These are phyloP conservation scores for Grus americana DNA, from an alignment of 2,113 vertebrate species.

Conservation along the genomic window DNA sequence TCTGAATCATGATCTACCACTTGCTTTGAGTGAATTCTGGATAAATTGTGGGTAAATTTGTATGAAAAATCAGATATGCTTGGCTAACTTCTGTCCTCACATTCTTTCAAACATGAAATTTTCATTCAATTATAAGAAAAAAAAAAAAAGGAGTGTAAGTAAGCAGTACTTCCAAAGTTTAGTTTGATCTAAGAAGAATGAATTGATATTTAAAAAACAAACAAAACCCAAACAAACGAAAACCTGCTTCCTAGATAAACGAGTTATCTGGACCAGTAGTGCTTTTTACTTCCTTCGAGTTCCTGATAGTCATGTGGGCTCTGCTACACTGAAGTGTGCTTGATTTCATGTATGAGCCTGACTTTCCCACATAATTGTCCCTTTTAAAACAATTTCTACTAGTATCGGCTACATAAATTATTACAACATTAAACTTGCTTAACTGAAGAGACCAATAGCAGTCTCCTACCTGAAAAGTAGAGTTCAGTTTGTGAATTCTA, in stretches of 20 bases:
- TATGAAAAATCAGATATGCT: not conserved
- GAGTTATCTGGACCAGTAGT: not conserved
- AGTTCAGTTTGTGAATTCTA: not conserved
- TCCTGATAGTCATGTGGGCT: not conserved
- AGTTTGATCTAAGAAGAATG: not conserved
- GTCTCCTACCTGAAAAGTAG: not conserved
- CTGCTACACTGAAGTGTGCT: not conserved
- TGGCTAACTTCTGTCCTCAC: not conserved
- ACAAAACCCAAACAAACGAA: not conserved
- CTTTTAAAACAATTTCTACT: not conserved
- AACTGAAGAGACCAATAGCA: not conserved
- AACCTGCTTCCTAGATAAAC: not conserved
- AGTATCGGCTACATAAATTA: not conserved
- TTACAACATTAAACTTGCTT: not conserved
- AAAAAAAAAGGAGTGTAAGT: rapidly evolving
- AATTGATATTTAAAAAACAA: not conserved
- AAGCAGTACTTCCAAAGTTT: not conserved
- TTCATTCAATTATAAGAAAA: not conserved
- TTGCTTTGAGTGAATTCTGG: not conserved
- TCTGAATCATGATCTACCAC: not conserved
- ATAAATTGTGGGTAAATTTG: not conserved
- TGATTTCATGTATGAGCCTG: not conserved
- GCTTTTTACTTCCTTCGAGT: not conserved
- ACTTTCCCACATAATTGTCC: not conserved
- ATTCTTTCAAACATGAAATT: not conserved